phyloP scores from a whole-genome alignment of 2,113 vertebrate species.

The Centrocercus urophasianus region DNA sequence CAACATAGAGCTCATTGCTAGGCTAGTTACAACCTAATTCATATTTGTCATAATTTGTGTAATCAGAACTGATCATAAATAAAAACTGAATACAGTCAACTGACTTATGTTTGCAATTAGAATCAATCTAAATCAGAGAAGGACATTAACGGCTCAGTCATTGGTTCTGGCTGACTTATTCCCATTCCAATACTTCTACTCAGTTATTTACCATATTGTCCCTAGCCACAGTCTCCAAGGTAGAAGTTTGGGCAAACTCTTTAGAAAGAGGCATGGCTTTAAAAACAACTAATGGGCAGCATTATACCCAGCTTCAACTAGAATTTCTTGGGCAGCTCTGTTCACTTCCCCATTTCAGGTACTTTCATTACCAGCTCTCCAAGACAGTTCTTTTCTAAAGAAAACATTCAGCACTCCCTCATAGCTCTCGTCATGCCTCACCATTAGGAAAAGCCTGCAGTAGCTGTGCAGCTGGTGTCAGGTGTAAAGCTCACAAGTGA shows the following conservation, averaged over 20 bases:
- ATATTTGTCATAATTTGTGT: conserved; percentile 85
- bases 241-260: conserved; percentile 2
- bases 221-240: background rate
- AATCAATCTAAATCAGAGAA: conserved; percentile 75
- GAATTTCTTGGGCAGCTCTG: background rate
- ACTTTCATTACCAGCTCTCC: background rate
- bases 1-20: conserved; percentile 78
- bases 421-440: background rate
- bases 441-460: background rate
- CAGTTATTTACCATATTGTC: conserved; percentile 25
- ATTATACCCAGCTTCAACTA: background rate
- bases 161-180: conserved; percentile 53
- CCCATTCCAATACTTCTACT: conserved; percentile 41
- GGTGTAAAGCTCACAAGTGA: background rate
- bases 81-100: conserved; percentile 78
- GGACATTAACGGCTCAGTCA: conserved; percentile 61
- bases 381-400: background rate
- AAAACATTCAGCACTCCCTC: background rate
- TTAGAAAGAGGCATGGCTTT: background rate
- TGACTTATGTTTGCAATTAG: conserved; percentile 81
- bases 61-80: conserved; percentile 83
- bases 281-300: background rate
- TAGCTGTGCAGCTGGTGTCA: background rate
- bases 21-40: conserved; percentile 75
- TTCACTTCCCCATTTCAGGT: background rate